Base-by-base conservation (phyloP, 2,113 vertebrate genomes). In the Cyanoliseus patagonus region DNA sequence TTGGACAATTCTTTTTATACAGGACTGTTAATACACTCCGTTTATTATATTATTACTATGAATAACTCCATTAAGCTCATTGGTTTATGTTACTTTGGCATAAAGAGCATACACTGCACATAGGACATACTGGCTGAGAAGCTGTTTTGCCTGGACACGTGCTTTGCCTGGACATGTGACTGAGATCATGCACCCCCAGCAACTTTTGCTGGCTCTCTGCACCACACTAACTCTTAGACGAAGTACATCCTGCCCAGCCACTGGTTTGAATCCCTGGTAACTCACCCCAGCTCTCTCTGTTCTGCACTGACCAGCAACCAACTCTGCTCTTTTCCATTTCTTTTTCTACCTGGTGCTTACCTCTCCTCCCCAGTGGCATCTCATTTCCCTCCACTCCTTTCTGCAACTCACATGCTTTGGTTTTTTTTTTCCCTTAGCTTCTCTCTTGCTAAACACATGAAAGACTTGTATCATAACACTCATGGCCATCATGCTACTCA, bases 41-140 rank as follows among this genome's bases (percentile, higher is more conserved):
- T 76, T 62, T 67, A 51, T 30, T 41, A 41, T 13, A 53, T 1
- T 67, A 41, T 17, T 88, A 70, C 35, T 31, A 47, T 37, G 20
- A 90, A 39, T 64, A 39, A 8, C 33, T 53, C 41, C n/a, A 53
- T 52, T 39, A 81, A 78, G 47, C 27, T 81, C 55, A 72, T 19
- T 81, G 73, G 3, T 83, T 70, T 51, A 47, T 30, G 51, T 59
- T 51, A 17, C 52, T 47, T 87, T 66, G 57, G 20, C 39, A 83
- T 51, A 25, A 82, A 85, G 24, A 85, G 8, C 61, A 19, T 31
- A 57, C 41, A 11, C 27, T 39, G 68, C 20, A 27, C 64, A 12
- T 1, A 25, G 69, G 25, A 76, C 42, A 39, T 10, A 57, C 0
- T 1, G 42, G 31, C 13, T 1, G 1, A 57, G 69, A 79, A 85